Conservation (phyloP, 2,888 invertebrate genomes). For the Nomada fucata region DNA sequence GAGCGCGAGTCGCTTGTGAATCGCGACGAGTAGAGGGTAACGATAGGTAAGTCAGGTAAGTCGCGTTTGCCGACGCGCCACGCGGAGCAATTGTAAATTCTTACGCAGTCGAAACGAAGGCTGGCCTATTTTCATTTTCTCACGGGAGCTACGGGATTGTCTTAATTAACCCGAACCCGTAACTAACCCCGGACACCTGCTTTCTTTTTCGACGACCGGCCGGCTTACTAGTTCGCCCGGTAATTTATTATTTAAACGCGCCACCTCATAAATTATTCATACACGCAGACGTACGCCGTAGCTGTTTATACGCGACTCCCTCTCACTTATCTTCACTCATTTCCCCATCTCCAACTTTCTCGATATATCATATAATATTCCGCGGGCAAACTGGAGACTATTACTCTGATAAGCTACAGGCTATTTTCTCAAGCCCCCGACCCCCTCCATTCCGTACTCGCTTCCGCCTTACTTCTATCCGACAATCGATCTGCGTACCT, state of each 20-base stretch:
- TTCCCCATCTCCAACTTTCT: conserved; percentile 43
- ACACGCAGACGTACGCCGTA: neutral
- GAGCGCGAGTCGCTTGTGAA: too few relatives aligned
- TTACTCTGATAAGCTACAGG: conserved; percentile 20
- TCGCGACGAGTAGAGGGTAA: too few relatives aligned
- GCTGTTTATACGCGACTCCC: conserved; percentile 31
- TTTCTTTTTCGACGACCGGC: conserved; percentile 26
- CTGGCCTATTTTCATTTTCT: neutral
- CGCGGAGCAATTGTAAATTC: neutral
- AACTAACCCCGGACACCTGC: conserved; percentile 7
- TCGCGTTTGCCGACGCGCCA: neutral
- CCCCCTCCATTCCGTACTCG: neutral
- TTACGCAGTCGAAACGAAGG: neutral
- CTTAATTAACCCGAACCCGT: conserved; percentile 34
- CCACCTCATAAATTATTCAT: conserved; percentile 48
- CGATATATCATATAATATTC: conserved; percentile 36
- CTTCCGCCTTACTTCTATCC: neutral
- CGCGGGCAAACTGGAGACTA: conserved; percentile 14
- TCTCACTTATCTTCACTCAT: conserved; percentile 32
- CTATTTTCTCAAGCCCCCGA: conserved; percentile 31
- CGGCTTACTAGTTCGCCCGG: neutral
- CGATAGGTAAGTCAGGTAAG: neutral
- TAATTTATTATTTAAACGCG: conserved; percentile 49
- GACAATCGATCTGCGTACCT: neutral
- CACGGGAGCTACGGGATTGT: conserved; percentile 1